Evolutionary conservation across 2,797 vertebrate species (phyloP), one percentile per base, ranked within the genome.

Genomic region (Sebastes trivittatus): DNA sequence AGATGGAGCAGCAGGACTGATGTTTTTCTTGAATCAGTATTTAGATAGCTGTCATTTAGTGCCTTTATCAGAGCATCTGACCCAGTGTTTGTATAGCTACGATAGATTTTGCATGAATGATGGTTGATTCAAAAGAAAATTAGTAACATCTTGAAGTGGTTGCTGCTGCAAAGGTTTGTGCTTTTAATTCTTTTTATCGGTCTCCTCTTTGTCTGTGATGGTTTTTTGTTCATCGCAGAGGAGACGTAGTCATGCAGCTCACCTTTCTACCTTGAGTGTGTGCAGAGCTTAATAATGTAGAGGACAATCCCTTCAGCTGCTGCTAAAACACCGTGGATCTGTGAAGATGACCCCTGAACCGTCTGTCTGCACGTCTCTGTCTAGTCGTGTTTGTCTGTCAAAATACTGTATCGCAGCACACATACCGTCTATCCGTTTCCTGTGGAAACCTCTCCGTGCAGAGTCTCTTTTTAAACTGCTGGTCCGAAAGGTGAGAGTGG

Each of bases 371-470:
- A 32, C 69, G 4, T 65, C 11, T 73, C 61, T 56, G 30, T 67
- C 13, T 62, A 9, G 20, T 6, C 13, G 2, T 20, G 11, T 63
- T 52, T 22, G 49, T 52, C 46, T n/a, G 49, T 52, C 7, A 23
- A 66, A 82, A 72, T 23, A 46, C 58, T 2, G 30, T 3, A 78
- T 32, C 54, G 2, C 55, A 30, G 11, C 22, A 2, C 77, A 49
- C 64, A 67, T n/a, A 20, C 22, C 22, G 34, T 65, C 8, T 13
- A n/a, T 70, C 68, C 59, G 38, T 75, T 85, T 93, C 88, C 85
- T 88, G 71, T 82, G 89, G 83, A 91, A 91, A 89, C 7, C 18
- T 23, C 80, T 65, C 7, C 16, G 11, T 14, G 38, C 23, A 2
- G 66, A 2, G 3, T 72, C 34, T 78, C 34, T 30, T 79, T 81